Percentiles rank a stretch among this genome's conserved stretches.
Conservation (phyloP, 2,888 invertebrate genomes). For the Acanthacorydalis orientalis region DNA sequence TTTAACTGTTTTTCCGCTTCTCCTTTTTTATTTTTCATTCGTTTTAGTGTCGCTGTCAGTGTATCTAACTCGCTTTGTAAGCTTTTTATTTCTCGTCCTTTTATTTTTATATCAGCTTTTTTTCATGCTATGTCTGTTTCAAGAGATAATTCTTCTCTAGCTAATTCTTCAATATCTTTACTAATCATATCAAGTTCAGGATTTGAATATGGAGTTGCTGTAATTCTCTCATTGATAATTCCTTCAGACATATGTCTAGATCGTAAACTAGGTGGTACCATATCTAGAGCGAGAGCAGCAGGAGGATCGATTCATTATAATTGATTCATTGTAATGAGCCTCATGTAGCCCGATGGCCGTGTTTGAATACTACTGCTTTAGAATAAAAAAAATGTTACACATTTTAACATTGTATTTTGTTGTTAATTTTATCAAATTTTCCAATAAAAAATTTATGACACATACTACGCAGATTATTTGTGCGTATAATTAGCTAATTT, state of each 20-base stretch:
- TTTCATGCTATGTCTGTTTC: conserved; percentile 82
- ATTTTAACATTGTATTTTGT: too few relatives aligned
- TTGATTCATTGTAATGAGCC: too few relatives aligned
- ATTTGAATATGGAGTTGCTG: conserved; percentile 39
- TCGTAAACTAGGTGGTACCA: conserved; percentile 69
- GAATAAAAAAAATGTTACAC: too few relatives aligned
- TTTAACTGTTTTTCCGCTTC: conserved; percentile 92
- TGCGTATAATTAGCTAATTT: too few relatives aligned
- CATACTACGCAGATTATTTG: too few relatives aligned
- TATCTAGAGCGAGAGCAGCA: conserved; percentile 59
- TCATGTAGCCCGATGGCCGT: too few relatives aligned
- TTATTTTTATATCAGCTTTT: conserved; percentile 81
- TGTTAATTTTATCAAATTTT: too few relatives aligned
- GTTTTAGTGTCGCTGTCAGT: conserved; percentile 82
- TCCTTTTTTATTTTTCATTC: conserved; percentile 89
- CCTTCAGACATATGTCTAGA: conserved; percentile 25
- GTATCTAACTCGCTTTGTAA: conserved; percentile 88
- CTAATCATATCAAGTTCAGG: conserved; percentile 85
- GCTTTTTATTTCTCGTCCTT: conserved; percentile 79
- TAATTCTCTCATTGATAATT: conserved; percentile 31
- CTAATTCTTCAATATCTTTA: conserved; percentile 80
- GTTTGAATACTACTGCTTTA: too few relatives aligned
- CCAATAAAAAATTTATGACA: too few relatives aligned
- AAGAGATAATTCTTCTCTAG: conserved; percentile 63
- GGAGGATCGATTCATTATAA: conserved; percentile 75